phyloP scores from a whole-genome alignment of 2,113 vertebrate species.

The Hyla sarda region DNA sequence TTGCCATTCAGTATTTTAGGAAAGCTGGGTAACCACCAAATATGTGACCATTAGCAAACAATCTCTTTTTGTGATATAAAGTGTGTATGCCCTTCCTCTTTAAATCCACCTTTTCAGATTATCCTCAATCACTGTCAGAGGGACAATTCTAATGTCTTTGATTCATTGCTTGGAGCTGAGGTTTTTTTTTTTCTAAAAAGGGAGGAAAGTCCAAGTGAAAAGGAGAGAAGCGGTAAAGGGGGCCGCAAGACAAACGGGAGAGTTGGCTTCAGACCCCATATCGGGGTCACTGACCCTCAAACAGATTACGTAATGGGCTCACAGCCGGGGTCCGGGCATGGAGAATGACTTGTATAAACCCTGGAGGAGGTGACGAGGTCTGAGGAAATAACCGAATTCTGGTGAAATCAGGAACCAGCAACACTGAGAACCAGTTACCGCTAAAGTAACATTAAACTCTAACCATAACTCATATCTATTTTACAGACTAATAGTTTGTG shows the following conservation, averaged over 20 bases:
- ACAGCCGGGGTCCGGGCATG: constrained; percentile 1
- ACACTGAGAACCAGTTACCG: neutral
- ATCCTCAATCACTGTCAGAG: neutral
- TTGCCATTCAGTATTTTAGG: too few species aligned
- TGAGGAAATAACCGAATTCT: neutral
- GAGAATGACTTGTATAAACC: neutral
- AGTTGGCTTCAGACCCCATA: constrained; percentile 29
- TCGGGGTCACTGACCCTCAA: constrained; percentile 20
- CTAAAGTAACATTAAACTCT: neutral
- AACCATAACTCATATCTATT: too few species aligned
- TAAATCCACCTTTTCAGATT: neutral
- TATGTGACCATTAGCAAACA: too few species aligned
- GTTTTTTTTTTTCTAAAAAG: neutral
- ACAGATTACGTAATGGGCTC: constrained; percentile 42
- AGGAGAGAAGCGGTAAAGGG: constrained; percentile 20
- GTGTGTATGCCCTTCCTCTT: neutral
- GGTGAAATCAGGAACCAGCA: neutral
- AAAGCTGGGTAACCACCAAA: too few species aligned
- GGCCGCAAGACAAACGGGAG: neutral
- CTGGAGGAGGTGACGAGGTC: neutral
- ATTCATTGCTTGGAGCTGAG: neutral
- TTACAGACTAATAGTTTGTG: too few species aligned
- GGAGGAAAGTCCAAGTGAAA: neutral
- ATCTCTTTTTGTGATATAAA: too few species aligned
- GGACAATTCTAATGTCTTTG: too few species aligned